A percentile compares a stretch with the other conserved stretches of the same genome.
These are phyloP conservation scores for Cheumatopsyche charites DNA, from an alignment of 1,140 invertebrate genomes.

Conservation along the genomic window DNA sequence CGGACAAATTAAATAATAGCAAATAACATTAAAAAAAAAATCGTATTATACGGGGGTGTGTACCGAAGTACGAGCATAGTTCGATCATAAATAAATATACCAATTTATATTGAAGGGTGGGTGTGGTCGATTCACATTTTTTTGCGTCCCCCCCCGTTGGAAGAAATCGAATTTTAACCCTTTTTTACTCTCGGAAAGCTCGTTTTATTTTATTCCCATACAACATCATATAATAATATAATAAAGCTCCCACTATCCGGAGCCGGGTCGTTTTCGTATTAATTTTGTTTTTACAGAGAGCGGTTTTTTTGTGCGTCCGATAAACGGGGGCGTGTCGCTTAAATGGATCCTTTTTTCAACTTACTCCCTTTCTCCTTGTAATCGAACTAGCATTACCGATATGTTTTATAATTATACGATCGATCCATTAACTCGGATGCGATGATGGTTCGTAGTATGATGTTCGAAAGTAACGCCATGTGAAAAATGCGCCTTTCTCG, in stretches of 20 bases:
- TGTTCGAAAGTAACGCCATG: neutral
- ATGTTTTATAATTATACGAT: neutral
- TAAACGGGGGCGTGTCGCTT: slow-evolving; percentile 32
- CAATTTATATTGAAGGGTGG: slow-evolving; percentile 49
- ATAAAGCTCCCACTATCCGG: neutral
- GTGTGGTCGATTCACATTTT: slow-evolving; percentile 44
- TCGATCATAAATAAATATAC: slow-evolving; percentile 49
- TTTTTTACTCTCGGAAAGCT: slow-evolving; percentile 30
- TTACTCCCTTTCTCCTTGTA: slow-evolving; percentile 29
- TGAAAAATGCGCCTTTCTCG: too few species aligned
- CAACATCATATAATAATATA: slow-evolving; percentile 16
- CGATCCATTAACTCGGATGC: neutral
- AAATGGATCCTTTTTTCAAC: slow-evolving; percentile 30
- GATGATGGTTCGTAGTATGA: neutral
- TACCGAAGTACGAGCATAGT: slow-evolving; percentile 22
- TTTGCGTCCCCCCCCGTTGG: slow-evolving; percentile 30
- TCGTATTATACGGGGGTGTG: too few species aligned
- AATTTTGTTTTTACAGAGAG: slow-evolving; percentile 45
- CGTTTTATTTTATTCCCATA: slow-evolving; percentile 31
- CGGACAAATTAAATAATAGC: too few species aligned
- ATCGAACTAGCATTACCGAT: slow-evolving; percentile 29
- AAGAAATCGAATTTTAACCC: slow-evolving; percentile 49
- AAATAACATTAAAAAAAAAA: too few species aligned
- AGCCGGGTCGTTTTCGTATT: slow-evolving; percentile 36
- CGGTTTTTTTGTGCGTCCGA: slow-evolving; percentile 7